Base-by-base conservation (phyloP, 2,888 invertebrate genomes). In the Cordilura impudica region DNA sequence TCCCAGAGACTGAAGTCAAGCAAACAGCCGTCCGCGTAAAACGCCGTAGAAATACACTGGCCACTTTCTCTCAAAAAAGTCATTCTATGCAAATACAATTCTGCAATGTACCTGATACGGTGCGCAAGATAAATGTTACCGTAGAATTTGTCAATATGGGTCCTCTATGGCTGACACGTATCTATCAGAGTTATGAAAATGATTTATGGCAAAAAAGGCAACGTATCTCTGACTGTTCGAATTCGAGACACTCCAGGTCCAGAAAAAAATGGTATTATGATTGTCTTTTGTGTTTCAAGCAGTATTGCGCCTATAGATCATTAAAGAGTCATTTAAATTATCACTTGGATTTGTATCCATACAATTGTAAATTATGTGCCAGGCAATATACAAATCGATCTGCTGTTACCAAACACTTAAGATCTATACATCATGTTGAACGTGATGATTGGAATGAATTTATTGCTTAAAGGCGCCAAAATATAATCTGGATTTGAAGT, bases 281-380 rank as follows among this genome's bases (percentile, higher is more conserved):
- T 49, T 79, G 78, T 14, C 2, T 12, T 10, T 54, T 79, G 4
- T 79, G 78, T 45, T 35, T 14, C 6, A 49, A 35, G 31, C 14
- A 21, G 8, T 19, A 49, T n/a, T 12, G 23, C 26, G 1, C 0
- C 0, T 79, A 61, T 61, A 0, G 0, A 4, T 26, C 56, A 12
- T 8, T 71, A 0, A 79, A 75, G 16, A 12, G 7, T 5, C 79
- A 79, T 56, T 16, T 75, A 18, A 79, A 79, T 72, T 2, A 4
- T 10, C 79, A 79, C n/a, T 31, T 79, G 10, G 47, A 75, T 2
- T 56, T 58, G 12, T 71, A 63, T 67, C 79, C 79, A 31, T 79
- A 67, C 2, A 51, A 56, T 1, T 79, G 79, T 26, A 79, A 67
- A 56, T 5, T 79, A 10, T 79, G 79, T n/a, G 2, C 7, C 1